Evolutionary conservation across 2,113 vertebrate genomes (phyloP), one percentile per base, ranked within the genome.

Genomic region (Zosterops hypoxanthus): DNA sequence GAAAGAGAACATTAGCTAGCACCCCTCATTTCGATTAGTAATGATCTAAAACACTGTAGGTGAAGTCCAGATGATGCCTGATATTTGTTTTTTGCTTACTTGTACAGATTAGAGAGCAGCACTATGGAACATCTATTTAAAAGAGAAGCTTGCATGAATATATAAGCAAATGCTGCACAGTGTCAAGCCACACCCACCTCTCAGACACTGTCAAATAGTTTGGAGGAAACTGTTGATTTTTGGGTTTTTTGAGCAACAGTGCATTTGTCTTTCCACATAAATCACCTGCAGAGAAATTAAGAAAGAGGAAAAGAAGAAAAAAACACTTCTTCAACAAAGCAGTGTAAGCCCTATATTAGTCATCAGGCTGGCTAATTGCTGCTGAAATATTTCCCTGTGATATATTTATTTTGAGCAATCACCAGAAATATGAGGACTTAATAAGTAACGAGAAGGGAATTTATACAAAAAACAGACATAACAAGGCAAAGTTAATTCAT

Each of bases 401-500:
- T 59, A 81, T 73, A 69, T 82, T 52, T 82, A 94, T 95, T 86
- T 88, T 89, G 91, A 97, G 91, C 87, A 96, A 94, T 89, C 83
- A 91, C 59, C 78, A 89, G 81, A 97, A 95, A 93, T 97, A 96
- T 91, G 91, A 96, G 86, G 76, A 94, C 88, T 96, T 95, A 97
- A 97, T 97, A 96, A 96, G 86, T 72, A 95, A 86, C 10, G 4
- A 87, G 85, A 93, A 91, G 68, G 88, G 94, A 92, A 96, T 97
- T 97, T 91, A 84, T 94, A 92, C 89, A 72, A 95, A 92, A 97
- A 94, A 94, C 92, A 97, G 95, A 94, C 95, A 92, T 96, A 98
- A 97, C 92, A 97, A 96, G 93, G 86, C 76, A 65, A 98, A 98
- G 97, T 98, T 98, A 98, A 98, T 98, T 98, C 97, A 97, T 98